Evolutionary conservation across 1,140 invertebrate species (phyloP).

Genomic region (Drosophila pseudoobscura): DNA sequence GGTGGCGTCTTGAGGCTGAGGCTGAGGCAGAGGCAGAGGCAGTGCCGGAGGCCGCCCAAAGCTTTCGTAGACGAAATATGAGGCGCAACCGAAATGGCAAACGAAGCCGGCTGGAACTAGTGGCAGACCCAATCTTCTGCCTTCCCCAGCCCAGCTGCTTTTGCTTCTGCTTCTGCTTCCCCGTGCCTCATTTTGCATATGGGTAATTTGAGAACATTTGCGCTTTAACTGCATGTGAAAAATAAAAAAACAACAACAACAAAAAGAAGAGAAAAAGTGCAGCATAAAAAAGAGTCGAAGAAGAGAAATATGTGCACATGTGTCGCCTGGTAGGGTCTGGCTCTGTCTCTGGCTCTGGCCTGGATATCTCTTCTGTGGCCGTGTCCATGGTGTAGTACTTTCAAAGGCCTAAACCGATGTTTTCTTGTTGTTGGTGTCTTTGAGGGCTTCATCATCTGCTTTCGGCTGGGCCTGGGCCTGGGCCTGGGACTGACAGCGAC

Average conservation of each 20-base stretch:
- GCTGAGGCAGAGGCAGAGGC: slow-evolving; percentile 14
- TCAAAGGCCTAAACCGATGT: slow-evolving; percentile 81
- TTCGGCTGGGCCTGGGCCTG: slow-evolving; percentile 31
- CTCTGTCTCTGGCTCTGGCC: slow-evolving; percentile 8
- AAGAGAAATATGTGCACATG: slow-evolving; percentile 64
- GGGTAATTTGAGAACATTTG: slow-evolving; percentile 81
- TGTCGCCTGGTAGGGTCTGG: slow-evolving; percentile 50
- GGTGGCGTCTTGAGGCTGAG: slow-evolving; percentile 59
- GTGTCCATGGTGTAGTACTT: slow-evolving; percentile 60
- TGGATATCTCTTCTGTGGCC: slow-evolving; percentile 18
- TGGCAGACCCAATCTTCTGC: slow-evolving; percentile 50
- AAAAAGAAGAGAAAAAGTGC: slow-evolving; percentile 25
- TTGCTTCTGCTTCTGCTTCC: background rate
- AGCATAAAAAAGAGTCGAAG: slow-evolving; percentile 37
- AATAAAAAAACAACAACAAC: slow-evolving; percentile 35
- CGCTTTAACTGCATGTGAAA: slow-evolving; percentile 75
- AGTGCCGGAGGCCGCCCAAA: slow-evolving; percentile 22
- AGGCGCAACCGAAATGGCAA: slow-evolving; percentile 75
- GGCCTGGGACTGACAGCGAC: slow-evolving; percentile 57
- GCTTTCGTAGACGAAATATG: slow-evolving; percentile 77
- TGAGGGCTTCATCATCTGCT: slow-evolving; percentile 81
- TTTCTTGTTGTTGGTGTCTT: slow-evolving; percentile 68
- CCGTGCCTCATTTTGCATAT: slow-evolving; percentile 57
- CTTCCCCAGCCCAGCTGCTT: slow-evolving; percentile 18
- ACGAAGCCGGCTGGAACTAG: slow-evolving; percentile 51